Percentiles rank a stretch among this genome's conserved stretches.
phyloP scores from a whole-genome alignment of 2,113 vertebrate species.

The Ellobius talpinus region DNA sequence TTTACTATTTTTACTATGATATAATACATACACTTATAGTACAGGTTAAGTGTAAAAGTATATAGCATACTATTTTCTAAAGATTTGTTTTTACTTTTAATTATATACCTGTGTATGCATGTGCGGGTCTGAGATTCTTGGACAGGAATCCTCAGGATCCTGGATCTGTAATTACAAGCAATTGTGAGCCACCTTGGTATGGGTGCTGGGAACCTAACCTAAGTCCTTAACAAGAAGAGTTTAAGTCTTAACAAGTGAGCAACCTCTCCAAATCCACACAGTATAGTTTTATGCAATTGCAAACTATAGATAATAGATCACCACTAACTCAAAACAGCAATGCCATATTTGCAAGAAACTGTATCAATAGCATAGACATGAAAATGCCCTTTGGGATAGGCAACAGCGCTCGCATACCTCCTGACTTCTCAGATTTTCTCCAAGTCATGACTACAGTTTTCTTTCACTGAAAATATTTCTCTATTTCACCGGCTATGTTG shows the following conservation, averaged over 20 bases:
- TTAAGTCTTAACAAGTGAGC: no score
- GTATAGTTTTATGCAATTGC: neutral
- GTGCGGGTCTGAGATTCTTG: neutral
- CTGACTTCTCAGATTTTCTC: neutral
- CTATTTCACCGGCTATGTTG: neutral
- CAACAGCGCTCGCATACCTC: neutral
- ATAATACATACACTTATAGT: neutral
- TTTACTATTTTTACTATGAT: neutral
- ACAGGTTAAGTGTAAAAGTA: neutral
- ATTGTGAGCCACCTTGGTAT: no score
- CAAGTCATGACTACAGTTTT: neutral
- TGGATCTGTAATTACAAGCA: neutral
- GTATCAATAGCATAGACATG: neutral
- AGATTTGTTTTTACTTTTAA: neutral
- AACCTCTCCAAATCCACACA: neutral
- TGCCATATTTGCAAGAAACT: slow-evolving; percentile 26
- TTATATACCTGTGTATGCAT: neutral
- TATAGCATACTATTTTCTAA: neutral
- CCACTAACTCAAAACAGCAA: neutral
- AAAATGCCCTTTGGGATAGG: neutral
- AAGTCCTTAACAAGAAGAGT: neutral
- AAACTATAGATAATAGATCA: neutral
- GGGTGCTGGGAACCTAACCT: neutral
- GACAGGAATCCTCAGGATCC: neutral
- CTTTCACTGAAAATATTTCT: neutral